These are phyloP conservation scores for Buathra laborator DNA, from an alignment of 2,888 invertebrate species.

Conservation along the genomic window DNA sequence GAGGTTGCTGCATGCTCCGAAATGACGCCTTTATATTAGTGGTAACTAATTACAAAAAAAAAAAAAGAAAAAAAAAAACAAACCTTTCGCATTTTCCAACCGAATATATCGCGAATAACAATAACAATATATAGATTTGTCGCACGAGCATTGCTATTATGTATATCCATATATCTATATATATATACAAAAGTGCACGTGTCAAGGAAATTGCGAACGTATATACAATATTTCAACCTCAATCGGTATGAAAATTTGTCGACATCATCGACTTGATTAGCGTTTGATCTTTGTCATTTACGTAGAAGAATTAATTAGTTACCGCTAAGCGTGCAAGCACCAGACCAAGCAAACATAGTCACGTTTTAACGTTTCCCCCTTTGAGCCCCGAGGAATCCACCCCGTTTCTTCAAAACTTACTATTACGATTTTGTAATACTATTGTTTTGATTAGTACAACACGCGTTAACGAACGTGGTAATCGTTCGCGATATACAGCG, in stretches of 20 bases:
- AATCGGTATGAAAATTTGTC: constrained; percentile 35
- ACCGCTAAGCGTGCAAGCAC: constrained; percentile 82
- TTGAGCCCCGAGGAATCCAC: constrained; percentile 29
- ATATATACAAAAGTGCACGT: constrained; percentile 56
- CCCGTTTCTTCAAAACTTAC: constrained; percentile 45
- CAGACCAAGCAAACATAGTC: constrained; percentile 74
- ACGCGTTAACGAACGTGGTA: constrained; percentile 33
- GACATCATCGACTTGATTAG: constrained; percentile 35
- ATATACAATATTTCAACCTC: constrained; percentile 66
- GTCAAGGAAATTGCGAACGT: constrained; percentile 57
- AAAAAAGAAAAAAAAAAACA: constrained; percentile 15
- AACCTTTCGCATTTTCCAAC: constrained; percentile 75
- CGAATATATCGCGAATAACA: constrained; percentile 56
- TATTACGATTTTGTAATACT: constrained; percentile 41
- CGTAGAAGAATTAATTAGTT: constrained; percentile 81
- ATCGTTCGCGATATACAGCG: constrained; percentile 31
- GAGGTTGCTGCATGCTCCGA: constrained; percentile 84
- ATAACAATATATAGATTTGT: constrained; percentile 49
- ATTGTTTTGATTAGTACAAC: constrained; percentile 56
- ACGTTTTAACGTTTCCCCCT: constrained; percentile 50
- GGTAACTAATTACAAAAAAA: constrained; percentile 81
- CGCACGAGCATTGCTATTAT: constrained; percentile 61
- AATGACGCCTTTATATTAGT: constrained; percentile 83
- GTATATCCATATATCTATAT: background rate
- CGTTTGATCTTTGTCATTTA: background rate